Base-by-base conservation (phyloP, 1,140 invertebrate genomes). In the Mercenaria mercenaria region DNA sequence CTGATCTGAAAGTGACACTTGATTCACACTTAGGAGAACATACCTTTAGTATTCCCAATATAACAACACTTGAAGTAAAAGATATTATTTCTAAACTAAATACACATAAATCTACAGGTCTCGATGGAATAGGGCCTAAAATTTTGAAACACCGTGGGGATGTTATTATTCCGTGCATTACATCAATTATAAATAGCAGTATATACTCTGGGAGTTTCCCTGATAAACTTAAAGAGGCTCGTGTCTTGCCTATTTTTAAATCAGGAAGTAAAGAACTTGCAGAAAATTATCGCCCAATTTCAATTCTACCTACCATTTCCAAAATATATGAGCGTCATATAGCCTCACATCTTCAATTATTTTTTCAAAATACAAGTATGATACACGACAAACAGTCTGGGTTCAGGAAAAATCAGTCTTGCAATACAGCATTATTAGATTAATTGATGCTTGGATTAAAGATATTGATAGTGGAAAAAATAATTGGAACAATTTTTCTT, bases 241-340 rank as follows among this genome's bases (percentile, higher is more conserved):
- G 61, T 26, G 61, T 64, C 32, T 26, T 64, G 32, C 61, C 61
- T 47, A 23, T 26, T 6, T 64, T 64, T 64, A 64, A 64, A 64
- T 32, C 61, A 26, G 61, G 32, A 26, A 64, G 32, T 32, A 64
- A 23, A 64, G n/a, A 64, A 6, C 10, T 26, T 64, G 4, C 61
- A 10, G 32, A 64, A n/a, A 64, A 64, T 64, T 64, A 64, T 32
- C 61, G 61, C 32, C 61, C 61, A 64, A 64, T 64, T 64, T 64
- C 61, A 64, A 64, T 64, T 10, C 61, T 23, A 26, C 32, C n/a
- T n/a, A n/a, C 61, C n/a, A 64, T 32, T 23, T 64, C 61, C 6
- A 64, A 64, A 64, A n/a, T 64, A 64, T 64, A 8, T 64, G 61
- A 64, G 23, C 61, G 61, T 8, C 61, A 64, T 64, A 64, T 64